Conservation (phyloP, 2,113 vertebrate species). For the Percopsis transmontana region DNA sequence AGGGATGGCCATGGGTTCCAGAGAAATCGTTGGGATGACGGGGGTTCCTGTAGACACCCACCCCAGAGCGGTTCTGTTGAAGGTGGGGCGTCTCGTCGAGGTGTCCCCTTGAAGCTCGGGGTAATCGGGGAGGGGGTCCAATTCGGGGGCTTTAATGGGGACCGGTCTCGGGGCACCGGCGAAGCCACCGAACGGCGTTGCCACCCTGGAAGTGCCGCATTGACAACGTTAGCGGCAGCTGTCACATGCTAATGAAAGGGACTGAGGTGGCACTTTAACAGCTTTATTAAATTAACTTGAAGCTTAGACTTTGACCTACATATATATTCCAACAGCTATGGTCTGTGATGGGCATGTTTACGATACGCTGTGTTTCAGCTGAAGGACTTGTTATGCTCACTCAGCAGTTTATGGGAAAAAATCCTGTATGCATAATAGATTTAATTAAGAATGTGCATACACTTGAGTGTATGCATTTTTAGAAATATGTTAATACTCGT, state of each 20-base stretch:
- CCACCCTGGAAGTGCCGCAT: conserved; percentile 82
- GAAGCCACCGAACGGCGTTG: conserved; percentile 94
- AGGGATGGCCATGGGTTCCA: conserved; percentile 76
- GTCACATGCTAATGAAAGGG: conserved; percentile 35
- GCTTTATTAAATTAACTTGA: conserved; percentile 43
- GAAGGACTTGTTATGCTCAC: conserved; percentile 13
- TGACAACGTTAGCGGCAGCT: conserved; percentile 27
- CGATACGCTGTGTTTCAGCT: not conserved
- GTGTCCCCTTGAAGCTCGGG: conserved; percentile 76
- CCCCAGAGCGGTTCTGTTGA: conserved; percentile 92
- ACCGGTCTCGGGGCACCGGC: conserved; percentile 82
- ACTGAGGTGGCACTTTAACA: conserved; percentile 45
- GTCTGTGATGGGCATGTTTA: conserved; percentile 8
- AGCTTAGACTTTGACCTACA: conserved; percentile 18
- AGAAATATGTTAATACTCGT: not conserved
- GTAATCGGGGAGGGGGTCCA: conserved; percentile 79
- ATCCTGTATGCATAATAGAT: not conserved
- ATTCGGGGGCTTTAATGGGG: conserved; percentile 80
- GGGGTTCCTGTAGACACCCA: conserved; percentile 82
- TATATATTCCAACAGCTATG: conserved; percentile 15
- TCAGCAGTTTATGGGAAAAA: conserved; percentile 15
- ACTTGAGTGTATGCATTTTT: not conserved
- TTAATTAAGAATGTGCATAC: not conserved
- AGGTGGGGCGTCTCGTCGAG: conserved; percentile 82
- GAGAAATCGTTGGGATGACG: conserved; percentile 66